Conservation (phyloP, 1,140 invertebrate genomes). For the Orussus abietinus region DNA sequence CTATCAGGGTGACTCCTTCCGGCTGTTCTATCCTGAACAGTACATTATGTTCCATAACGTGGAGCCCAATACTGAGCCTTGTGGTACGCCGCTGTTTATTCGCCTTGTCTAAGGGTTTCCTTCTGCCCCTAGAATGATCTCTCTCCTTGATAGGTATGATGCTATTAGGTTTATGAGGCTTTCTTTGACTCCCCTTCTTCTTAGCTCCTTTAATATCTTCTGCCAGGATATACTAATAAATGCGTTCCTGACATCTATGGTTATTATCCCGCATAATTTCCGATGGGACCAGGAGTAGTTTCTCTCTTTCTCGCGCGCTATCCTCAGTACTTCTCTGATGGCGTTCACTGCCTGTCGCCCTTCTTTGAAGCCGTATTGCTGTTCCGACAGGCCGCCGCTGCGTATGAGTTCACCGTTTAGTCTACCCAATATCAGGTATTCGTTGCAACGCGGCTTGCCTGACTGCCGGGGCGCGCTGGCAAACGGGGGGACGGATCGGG, state of each 20-base stretch:
- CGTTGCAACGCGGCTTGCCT: too few species aligned
- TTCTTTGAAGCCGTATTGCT: conserved; percentile 32
- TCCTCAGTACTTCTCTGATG: conserved; percentile 30
- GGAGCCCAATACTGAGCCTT: conserved; percentile 44
- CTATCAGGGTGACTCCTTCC: not conserved
- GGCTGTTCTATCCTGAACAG: conserved; percentile 25
- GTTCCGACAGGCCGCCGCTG: conserved; percentile 14
- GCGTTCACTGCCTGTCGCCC: conserved; percentile 24
- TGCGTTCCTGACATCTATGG: conserved; percentile 43
- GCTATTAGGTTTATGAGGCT: conserved; percentile 22
- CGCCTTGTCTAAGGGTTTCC: conserved; percentile 12
- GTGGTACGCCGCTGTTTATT: conserved; percentile 38
- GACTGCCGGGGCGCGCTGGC: too few species aligned
- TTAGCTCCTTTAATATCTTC: conserved; percentile 26
- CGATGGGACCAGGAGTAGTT: conserved; percentile 19
- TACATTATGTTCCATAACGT: conserved; percentile 42
- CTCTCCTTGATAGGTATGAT: conserved; percentile 26
- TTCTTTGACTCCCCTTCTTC: conserved; percentile 8
- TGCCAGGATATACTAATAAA: conserved; percentile 38
- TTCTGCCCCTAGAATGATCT: conserved; percentile 16
- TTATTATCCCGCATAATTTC: conserved; percentile 22
- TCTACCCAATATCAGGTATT: conserved; percentile 27
- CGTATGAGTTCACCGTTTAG: conserved; percentile 19
- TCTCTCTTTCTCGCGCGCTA: conserved; percentile 23
- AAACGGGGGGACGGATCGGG: too few species aligned